Evolutionary conservation across 2,888 invertebrate genomes (phyloP).

Genomic region (Omphaloscelis lunosa): DNA sequence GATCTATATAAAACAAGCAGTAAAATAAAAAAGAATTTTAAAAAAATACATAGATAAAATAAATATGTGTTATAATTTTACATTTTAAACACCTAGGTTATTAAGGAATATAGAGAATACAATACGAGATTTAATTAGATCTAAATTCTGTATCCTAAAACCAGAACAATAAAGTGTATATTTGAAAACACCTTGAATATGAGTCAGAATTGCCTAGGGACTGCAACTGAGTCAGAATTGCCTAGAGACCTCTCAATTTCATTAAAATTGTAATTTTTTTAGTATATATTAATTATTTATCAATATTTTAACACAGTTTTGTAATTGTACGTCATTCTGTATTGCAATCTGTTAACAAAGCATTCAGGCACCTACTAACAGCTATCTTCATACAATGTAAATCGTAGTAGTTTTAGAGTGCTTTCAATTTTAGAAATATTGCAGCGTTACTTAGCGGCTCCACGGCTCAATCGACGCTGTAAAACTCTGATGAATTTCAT

Average conservation of each 20-base stretch:
- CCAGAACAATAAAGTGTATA: neutral
- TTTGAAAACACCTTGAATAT: constrained; percentile 12
- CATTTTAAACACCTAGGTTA: constrained; percentile 36
- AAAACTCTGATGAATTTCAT: constrained; percentile 2
- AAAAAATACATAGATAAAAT: neutral
- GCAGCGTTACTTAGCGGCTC: neutral
- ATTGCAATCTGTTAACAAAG: constrained; percentile 16
- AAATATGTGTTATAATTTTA: constrained; percentile 14
- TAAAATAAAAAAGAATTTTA: no score
- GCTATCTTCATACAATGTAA: constrained; percentile 21
- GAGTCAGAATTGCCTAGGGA: neutral
- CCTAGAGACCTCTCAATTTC: neutral
- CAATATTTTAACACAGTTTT: neutral
- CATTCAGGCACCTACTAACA: constrained; percentile 41
- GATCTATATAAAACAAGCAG: no score
- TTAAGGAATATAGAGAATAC: constrained; percentile 39
- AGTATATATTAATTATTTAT: neutral
- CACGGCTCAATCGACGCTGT: neutral
- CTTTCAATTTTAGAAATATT: neutral
- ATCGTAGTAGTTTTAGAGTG: constrained; percentile 18
- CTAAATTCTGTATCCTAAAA: constrained; percentile 1
- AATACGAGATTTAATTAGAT: constrained; percentile 51
- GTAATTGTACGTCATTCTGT: constrained; percentile 2
- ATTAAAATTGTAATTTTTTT: neutral
- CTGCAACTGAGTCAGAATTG: neutral